phyloP scores from a whole-genome alignment of 2,113 vertebrate genomes.

The Noctilio leporinus region DNA sequence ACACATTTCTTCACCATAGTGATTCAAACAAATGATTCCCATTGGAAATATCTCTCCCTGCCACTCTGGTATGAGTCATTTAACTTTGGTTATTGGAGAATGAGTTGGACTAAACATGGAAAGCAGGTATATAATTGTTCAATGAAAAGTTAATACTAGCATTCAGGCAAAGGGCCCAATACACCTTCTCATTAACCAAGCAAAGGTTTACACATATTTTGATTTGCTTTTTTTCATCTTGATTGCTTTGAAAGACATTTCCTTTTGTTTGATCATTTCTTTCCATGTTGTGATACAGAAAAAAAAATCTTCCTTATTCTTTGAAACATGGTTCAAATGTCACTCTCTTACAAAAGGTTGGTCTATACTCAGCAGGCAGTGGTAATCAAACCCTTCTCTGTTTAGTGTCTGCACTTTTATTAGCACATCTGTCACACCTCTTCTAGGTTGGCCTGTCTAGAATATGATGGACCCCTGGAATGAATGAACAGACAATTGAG shows the following conservation, averaged over 20 bases:
- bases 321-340: constrained; percentile 1
- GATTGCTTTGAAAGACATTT: constrained; percentile 2
- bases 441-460: constrained; percentile 11
- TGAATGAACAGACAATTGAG: background rate
- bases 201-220: background rate
- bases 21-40: constrained; percentile 49
- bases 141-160: background rate
- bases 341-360: constrained; percentile 13
- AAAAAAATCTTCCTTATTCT: constrained; percentile 30
- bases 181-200: background rate
- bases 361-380: background rate
- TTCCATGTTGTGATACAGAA: constrained; percentile 3
- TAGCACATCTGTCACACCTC: constrained; percentile 21
- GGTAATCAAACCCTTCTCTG: background rate
- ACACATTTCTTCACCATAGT: constrained; percentile 62
- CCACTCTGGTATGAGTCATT: background rate
- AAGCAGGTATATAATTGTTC: background rate
- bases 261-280: background rate
- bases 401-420: background rate
- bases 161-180: background rate
- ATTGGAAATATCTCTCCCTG: constrained; percentile 42
- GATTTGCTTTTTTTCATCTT: background rate
- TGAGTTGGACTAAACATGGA: background rate
- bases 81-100: background rate
- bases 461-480: background rate